These are phyloP conservation scores for Chauna torquata DNA, from an alignment of 2,113 vertebrate genomes.

Conservation along the genomic window DNA sequence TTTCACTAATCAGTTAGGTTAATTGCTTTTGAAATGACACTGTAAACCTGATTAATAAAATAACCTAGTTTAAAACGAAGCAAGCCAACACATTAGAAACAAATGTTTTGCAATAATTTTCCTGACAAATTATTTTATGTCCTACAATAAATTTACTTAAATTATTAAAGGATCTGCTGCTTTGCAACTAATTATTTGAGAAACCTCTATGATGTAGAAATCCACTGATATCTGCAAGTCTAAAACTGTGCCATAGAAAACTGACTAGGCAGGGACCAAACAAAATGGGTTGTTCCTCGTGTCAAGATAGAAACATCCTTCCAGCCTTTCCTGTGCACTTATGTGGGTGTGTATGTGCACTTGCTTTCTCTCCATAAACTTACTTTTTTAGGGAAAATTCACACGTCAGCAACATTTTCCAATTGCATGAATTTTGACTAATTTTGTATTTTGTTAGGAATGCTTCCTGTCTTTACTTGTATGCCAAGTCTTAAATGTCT, in stretches of 20 bases:
- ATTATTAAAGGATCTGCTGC: neutral
- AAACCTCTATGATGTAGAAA: neutral
- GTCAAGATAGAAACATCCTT: neutral
- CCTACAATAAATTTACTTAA: neutral
- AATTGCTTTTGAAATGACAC: neutral
- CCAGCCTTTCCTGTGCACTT: neutral
- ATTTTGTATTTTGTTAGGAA: neutral
- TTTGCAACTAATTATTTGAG: neutral
- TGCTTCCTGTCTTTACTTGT: neutral
- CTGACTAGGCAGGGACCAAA: neutral
- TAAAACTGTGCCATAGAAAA: neutral
- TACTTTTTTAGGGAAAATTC: neutral
- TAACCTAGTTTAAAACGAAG: neutral
- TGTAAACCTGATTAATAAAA: neutral
- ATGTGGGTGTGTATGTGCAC: fast-evolving
- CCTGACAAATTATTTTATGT: neutral
- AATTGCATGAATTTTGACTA: neutral
- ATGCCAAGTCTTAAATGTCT: neutral
- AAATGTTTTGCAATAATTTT: neutral
- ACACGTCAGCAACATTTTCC: neutral
- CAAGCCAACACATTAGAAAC: neutral
- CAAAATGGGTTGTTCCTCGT: neutral
- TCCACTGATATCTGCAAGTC: neutral
- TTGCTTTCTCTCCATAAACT: fast-evolving
- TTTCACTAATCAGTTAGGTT: neutral